These are phyloP conservation scores for Chaetodon trifasciatus DNA, from an alignment of 2,797 vertebrate species.

Conservation along the genomic window DNA sequence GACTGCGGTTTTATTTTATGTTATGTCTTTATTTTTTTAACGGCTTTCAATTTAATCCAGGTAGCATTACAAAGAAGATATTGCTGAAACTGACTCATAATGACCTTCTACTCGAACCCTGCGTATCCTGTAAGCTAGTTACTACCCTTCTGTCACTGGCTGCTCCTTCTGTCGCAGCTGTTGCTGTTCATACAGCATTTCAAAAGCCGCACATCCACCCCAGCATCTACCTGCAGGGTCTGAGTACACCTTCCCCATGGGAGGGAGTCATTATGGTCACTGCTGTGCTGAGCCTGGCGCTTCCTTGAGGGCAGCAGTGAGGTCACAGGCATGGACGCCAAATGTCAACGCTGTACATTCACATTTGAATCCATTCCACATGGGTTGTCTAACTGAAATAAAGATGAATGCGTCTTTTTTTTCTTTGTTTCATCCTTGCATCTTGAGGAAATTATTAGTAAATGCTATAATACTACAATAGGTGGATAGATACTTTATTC, in stretches of 20 bases:
- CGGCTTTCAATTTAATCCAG: background rate
- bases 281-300: background rate
- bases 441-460: background rate
- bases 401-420: background rate
- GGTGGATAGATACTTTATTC: too few species aligned
- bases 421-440: background rate
- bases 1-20: background rate
- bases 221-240: background rate
- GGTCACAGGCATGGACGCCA: background rate
- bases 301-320: background rate
- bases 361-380: background rate
- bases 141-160: background rate
- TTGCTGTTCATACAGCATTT: too few species aligned
- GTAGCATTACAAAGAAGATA: background rate
- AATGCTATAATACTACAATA: background rate
- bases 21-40: background rate
- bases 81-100: background rate
- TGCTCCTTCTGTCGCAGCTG: background rate
- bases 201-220: too few species aligned
- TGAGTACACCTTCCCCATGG: background rate
- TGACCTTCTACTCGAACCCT: background rate
- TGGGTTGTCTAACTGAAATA: background rate
- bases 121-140: background rate
- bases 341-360: background rate
- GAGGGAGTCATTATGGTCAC: too few species aligned